phyloP scores from a whole-genome alignment of 2,113 vertebrate genomes.

The Oreochromis tanganicae region DNA sequence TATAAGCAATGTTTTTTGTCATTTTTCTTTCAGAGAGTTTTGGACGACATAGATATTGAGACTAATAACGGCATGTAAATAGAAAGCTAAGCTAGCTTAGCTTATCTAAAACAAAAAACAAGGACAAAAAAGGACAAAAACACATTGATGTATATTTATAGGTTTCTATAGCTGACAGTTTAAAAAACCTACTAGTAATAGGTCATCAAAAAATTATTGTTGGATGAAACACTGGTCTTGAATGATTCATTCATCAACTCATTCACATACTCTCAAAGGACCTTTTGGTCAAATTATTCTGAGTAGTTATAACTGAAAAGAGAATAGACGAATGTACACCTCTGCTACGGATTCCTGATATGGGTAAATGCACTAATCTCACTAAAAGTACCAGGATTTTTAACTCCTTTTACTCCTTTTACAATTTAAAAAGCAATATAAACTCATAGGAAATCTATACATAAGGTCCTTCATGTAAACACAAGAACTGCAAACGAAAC shows the following conservation, averaged over 20 bases:
- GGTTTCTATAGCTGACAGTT: neutral
- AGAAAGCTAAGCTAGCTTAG: neutral
- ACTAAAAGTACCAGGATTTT: neutral
- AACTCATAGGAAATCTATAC: neutral
- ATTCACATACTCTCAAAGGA: neutral
- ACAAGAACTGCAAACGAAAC: neutral
- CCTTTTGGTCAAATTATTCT: rapidly evolving
- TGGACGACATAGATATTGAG: neutral
- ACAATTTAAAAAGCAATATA: neutral
- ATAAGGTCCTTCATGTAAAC: rapidly evolving
- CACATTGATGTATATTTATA: neutral
- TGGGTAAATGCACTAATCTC: neutral
- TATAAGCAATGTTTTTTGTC: neutral
- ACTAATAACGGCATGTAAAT: neutral
- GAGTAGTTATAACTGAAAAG: neutral
- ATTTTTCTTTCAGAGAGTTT: neutral
- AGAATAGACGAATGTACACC: neutral
- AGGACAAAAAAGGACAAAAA: neutral
- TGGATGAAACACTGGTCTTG: neutral
- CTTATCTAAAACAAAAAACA: neutral
- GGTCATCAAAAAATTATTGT: neutral
- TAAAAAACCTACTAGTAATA: neutral
- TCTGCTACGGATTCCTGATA: neutral
- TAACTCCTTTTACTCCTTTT: neutral
- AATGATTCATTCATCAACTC: neutral